Conservation (phyloP, 2,888 invertebrate species). For the Euclidia mi region DNA sequence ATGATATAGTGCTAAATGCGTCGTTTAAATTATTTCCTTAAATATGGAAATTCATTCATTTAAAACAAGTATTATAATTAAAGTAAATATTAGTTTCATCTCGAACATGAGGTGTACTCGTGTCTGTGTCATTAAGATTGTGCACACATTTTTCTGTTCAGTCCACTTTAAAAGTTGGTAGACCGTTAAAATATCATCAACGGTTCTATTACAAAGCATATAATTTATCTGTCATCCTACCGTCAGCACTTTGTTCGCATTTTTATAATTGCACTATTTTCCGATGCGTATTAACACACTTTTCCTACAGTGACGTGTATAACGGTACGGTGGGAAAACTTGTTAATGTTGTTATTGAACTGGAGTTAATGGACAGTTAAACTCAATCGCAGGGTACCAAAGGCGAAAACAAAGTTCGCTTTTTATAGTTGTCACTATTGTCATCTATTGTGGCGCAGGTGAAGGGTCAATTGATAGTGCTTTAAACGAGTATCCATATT, state of each 20-base stretch:
- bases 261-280: constrained; percentile 22
- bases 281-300: neutral
- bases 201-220: neutral
- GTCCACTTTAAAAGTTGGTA: neutral
- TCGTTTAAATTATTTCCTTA: neutral
- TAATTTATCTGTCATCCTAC: neutral
- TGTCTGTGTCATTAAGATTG: constrained; percentile 3
- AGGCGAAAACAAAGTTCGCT: constrained; percentile 27
- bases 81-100: constrained; percentile 3
- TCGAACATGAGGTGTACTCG: neutral
- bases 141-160: neutral
- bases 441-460: too few species aligned
- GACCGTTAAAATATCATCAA: too few species aligned
- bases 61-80: neutral
- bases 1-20: neutral
- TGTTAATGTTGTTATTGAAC: constrained; percentile 26
- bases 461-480: constrained; percentile 29
- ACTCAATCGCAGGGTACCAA: constrained; percentile 23
- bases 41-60: constrained; percentile 1
- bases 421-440: constrained; percentile 18
- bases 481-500: constrained; percentile 28
- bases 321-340: constrained; percentile 31
- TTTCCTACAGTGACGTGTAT: constrained; percentile 23
- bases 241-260: neutral
- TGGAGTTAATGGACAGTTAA: constrained; percentile 12